Evolutionary conservation across 2,797 vertebrate genomes (phyloP).

Genomic region (Lacerta viridis): DNA sequence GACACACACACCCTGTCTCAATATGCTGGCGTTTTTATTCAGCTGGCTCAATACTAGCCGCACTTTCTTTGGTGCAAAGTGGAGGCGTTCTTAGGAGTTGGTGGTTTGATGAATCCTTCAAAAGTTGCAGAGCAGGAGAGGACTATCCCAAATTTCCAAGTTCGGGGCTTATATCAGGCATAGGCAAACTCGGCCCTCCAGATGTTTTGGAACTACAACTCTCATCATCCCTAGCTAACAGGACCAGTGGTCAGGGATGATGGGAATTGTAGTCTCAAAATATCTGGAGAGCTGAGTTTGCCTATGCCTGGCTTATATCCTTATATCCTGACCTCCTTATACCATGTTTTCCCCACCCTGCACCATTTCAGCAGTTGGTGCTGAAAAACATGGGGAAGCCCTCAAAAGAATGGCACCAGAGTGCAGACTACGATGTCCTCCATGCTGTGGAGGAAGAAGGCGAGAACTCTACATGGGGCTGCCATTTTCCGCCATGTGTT

Average conservation of each 20-base stretch:
- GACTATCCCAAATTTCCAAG: not conserved
- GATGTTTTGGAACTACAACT: too few relatives aligned
- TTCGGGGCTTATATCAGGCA: too few relatives aligned
- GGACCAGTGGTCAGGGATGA: too few relatives aligned
- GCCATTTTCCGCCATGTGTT: not conserved
- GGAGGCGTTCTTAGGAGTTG: not conserved
- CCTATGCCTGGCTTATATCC: too few relatives aligned
- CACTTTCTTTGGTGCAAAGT: not conserved
- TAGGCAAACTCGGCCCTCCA: too few relatives aligned
- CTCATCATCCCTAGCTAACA: too few relatives aligned
- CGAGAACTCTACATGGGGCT: not conserved
- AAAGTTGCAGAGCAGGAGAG: not conserved
- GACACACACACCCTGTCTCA: not conserved
- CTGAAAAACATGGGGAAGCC: not conserved
- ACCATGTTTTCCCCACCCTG: not conserved
- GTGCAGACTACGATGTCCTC: not conserved
- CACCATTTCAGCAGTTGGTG: too few relatives aligned
- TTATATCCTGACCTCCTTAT: not conserved
- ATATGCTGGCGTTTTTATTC: slow-evolving; percentile 17
- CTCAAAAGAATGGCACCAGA: not conserved
- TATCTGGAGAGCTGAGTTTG: too few relatives aligned
- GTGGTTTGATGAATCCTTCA: not conserved
- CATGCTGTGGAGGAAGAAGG: not conserved
- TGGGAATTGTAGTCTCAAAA: too few relatives aligned
- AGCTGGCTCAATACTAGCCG: not conserved